phyloP scores from a whole-genome alignment of 2,113 vertebrate genomes.

The Pipa parva region DNA sequence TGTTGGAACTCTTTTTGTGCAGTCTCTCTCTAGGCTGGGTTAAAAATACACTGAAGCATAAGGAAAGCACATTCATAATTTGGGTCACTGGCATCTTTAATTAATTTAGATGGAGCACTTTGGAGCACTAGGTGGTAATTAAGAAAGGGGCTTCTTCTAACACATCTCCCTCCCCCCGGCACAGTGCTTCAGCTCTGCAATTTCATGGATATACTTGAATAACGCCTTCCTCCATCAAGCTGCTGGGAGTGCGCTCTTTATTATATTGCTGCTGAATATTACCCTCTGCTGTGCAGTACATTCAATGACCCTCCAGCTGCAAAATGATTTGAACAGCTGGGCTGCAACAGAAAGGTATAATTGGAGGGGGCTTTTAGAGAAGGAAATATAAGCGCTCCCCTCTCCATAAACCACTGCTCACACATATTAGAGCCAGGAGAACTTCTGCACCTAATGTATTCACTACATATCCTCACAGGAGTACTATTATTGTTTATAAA shows the following conservation, averaged over 20 bases:
- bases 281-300: constrained; percentile 5
- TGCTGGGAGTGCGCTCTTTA: constrained; percentile 6
- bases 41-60: constrained; percentile 63
- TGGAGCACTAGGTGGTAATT: constrained; percentile 65
- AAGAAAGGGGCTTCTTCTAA: constrained; percentile 51
- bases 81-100: constrained; percentile 71
- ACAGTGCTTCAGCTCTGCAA: constrained; percentile 13
- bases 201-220: constrained; percentile 23
- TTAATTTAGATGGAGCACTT: constrained; percentile 74
- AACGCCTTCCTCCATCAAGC: constrained; percentile 22
- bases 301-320: constrained; percentile 35
- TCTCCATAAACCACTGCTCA: too few species aligned
- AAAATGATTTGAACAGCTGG: constrained; percentile 28
- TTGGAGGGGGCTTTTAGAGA: constrained; percentile 45
- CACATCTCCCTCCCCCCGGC: constrained; percentile 12
- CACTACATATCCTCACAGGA: background rate
- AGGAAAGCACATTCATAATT: constrained; percentile 68
- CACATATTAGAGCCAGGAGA: too few species aligned
- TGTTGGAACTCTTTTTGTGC: constrained; percentile 65
- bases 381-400: background rate
- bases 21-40: constrained; percentile 62
- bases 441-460: background rate
- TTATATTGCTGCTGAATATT: constrained; percentile 31
- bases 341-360: constrained; percentile 13
- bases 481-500: background rate